Evolutionary conservation across 1,140 invertebrate species (phyloP).

Genomic region (Panulirus ornatus): DNA sequence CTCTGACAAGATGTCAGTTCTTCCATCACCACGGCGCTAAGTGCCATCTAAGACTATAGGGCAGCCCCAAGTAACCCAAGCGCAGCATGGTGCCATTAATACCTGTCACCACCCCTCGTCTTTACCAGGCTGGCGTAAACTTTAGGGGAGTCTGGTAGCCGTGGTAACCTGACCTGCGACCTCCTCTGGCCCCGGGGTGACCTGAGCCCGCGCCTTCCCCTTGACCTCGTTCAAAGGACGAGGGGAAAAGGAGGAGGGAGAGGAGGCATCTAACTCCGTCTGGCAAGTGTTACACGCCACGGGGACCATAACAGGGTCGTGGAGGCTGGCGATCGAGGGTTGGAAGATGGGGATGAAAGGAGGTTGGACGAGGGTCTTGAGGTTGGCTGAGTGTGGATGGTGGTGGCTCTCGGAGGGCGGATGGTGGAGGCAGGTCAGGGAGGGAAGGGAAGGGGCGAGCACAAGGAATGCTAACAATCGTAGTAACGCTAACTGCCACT

Average conservation of each 20-base stretch:
- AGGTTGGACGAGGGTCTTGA: background rate
- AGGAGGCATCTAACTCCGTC: background rate
- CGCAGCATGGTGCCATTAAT: background rate
- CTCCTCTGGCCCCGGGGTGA: background rate
- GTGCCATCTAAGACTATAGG: background rate
- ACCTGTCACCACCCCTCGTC: slow-evolving; percentile 40
- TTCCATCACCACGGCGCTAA: background rate
- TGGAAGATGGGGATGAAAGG: background rate
- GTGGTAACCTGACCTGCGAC: background rate
- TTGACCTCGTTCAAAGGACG: slow-evolving; percentile 5
- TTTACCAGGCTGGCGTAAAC: slow-evolving; percentile 38
- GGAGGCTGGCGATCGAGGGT: background rate
- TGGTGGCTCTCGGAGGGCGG: background rate
- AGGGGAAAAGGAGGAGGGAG: background rate
- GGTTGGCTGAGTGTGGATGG: background rate
- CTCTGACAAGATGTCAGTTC: background rate
- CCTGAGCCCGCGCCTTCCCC: slow-evolving; percentile 13
- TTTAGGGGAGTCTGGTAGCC: slow-evolving; percentile 42
- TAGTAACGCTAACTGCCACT: background rate
- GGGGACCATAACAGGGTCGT: slow-evolving; percentile 12
- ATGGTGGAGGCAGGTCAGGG: background rate
- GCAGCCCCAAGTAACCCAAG: slow-evolving; percentile 3
- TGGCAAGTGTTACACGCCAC: slow-evolving; percentile 18
- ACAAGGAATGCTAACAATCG: background rate
- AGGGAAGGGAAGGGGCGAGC: background rate